A percentile compares a stretch with the other conserved stretches of the same genome.
phyloP scores from a whole-genome alignment of 2,888 invertebrate species.

The Neria commutata region DNA sequence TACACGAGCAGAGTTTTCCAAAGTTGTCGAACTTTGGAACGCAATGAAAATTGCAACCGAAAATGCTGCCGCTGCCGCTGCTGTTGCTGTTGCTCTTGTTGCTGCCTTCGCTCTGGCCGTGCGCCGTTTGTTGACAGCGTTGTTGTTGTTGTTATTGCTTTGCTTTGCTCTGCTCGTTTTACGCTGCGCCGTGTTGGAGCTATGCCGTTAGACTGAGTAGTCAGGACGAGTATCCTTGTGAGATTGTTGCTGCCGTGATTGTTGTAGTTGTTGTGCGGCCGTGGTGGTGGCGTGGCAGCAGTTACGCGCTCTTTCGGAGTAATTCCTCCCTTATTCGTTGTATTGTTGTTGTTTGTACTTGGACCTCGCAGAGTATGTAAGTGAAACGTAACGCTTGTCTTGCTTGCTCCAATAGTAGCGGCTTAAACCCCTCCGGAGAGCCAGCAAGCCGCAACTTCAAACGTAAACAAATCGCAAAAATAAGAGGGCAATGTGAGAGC shows the following conservation, averaged over 20 bases:
- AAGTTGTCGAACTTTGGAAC: conserved; percentile 62
- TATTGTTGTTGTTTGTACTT: neutral
- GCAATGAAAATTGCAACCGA: conserved; percentile 59
- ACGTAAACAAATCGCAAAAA: too few relatives aligned
- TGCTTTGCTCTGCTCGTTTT: neutral
- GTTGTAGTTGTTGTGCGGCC: neutral
- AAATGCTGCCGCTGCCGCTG: conserved; percentile 32
- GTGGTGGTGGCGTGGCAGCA: neutral
- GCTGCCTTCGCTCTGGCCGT: neutral
- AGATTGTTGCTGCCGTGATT: neutral
- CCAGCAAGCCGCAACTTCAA: too few relatives aligned
- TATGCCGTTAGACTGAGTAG: neutral
- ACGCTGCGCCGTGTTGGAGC: neutral
- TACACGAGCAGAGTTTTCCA: conserved; percentile 60
- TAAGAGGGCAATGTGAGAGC: too few relatives aligned
- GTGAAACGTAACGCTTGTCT: too few relatives aligned
- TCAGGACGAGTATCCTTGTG: too few relatives aligned
- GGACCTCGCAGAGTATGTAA: too few relatives aligned
- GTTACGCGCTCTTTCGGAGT: too few relatives aligned
- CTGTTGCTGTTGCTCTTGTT: conserved; percentile 10
- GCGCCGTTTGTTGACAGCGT: conserved; percentile 17
- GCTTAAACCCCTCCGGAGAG: too few relatives aligned
- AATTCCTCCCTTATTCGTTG: neutral
- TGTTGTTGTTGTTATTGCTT: conserved; percentile 21
- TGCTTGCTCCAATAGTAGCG: too few relatives aligned